These are phyloP conservation scores for Eublepharis macularius DNA, from an alignment of 2,113 vertebrate species.

Conservation along the genomic window DNA sequence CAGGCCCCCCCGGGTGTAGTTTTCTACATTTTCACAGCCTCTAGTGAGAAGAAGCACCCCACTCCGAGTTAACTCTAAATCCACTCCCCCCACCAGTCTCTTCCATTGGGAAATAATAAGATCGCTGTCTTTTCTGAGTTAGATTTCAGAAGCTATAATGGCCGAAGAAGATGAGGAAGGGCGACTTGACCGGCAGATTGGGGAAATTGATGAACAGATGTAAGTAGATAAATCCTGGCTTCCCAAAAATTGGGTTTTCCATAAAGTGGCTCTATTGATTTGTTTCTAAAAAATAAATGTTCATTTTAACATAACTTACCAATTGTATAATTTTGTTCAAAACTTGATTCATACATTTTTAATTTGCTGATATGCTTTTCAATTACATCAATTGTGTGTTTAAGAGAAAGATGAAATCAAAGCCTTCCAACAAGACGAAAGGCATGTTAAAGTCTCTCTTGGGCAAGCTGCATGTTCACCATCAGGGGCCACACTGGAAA, in stretches of 20 bases:
- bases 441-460: neutral
- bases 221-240: constrained; percentile 63
- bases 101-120: constrained; percentile 15
- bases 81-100: neutral
- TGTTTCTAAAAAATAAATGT: neutral
- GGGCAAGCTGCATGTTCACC: neutral
- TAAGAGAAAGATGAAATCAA: neutral
- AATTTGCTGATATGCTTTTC: neutral
- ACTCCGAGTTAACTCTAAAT: neutral
- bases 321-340: neutral
- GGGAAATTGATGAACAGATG: constrained; percentile 97
- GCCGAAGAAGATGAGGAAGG: constrained; percentile 97
- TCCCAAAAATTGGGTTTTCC: constrained; percentile 39
- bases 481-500: too few relatives aligned
- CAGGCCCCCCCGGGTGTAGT: too few relatives aligned
- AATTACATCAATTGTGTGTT: neutral
- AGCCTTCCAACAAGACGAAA: neutral
- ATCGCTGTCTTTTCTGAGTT: constrained; percentile 44
- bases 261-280: neutral
- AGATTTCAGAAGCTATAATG: constrained; percentile 95
- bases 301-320: neutral
- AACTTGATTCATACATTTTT: neutral
- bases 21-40: neutral
- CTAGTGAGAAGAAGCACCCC: neutral
- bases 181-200: constrained; percentile 92